Conservation (phyloP, 92 coral and sea anemone species). For the Hydrozoanthus gracilis region DNA sequence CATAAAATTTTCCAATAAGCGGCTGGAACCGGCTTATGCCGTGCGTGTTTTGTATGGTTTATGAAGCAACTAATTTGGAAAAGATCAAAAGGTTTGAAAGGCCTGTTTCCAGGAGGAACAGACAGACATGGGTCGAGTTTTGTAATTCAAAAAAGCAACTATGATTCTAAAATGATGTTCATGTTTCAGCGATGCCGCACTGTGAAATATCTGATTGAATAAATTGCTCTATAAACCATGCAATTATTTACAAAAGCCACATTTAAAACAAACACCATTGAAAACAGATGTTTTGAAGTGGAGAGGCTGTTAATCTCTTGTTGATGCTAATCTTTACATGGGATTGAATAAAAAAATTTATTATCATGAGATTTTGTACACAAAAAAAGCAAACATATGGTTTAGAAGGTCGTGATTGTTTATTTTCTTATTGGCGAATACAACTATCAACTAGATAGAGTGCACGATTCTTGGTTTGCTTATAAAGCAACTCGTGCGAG, state of each 20-base stretch:
- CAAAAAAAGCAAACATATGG: constrained; percentile 10
- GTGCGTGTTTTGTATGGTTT: no score
- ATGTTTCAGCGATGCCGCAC: no score
- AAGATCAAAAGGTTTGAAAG: no score
- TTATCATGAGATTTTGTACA: constrained; percentile 13
- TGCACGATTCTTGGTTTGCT: neutral
- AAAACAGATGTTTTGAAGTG: constrained; percentile 45
- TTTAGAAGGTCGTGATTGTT: constrained; percentile 11
- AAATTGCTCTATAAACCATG: neutral
- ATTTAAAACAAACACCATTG: neutral
- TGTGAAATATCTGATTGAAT: no score
- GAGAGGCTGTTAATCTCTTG: constrained; percentile 17
- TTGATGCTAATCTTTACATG: constrained; percentile 6
- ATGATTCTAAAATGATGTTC: no score
- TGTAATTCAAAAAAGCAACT: no score
- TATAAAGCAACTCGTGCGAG: neutral
- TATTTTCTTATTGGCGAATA: constrained; percentile 10
- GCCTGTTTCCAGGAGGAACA: no score
- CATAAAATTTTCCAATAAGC: no score
- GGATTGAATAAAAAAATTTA: neutral
- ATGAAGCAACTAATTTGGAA: no score
- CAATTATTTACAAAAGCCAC: constrained; percentile 30
- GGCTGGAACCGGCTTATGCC: no score
- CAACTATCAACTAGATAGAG: neutral
- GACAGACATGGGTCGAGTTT: no score